Evolutionary conservation across 2,797 vertebrate genomes (phyloP), one percentile per base, ranked within the genome.

Genomic region (Catamblyrhynchus diadema): DNA sequence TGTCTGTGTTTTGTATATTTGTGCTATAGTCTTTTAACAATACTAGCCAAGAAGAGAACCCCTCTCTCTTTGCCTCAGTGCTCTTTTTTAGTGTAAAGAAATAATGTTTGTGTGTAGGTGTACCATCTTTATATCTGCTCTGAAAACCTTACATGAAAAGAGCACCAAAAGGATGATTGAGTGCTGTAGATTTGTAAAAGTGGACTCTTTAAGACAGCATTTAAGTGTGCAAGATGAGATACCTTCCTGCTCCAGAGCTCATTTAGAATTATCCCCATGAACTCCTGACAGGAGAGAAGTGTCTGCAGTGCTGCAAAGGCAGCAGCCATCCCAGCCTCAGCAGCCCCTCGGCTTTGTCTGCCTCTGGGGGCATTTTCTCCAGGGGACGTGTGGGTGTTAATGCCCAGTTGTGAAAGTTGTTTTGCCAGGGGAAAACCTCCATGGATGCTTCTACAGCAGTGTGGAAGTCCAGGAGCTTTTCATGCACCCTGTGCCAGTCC

Each of bases 141-240:
- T 72, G 47, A 90, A 92, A 78, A 75, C 22, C 51, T 72, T 48
- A 39, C 14, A n/a, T 51, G 72, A 64, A 79, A 84, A 96, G 75
- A 93, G 85, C 80, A 81, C 79, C 93, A 51, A 90, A 88, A 56
- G 70, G 10, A 83, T 56, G 47, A 88, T 94, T n/a, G 81, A 96
- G 70, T 93, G 79, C 66, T 70, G 80, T 60, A 71, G 44, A 53
- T 88, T 70, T 79, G 48, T 91, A 64, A 19, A 88, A 97, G 80
- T 79, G 87, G 70, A 69, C 59, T 91, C 85, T 59, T 82, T 84
- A 72, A 73, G 67, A n/a, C 22, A 69, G 42, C 45, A 30, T 91
- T 86, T 75, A 84, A 84, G 33, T 75, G 79, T 86, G 24, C 64
- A 45, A 60, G 79, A 81, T 67, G 72, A 91, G 88, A 91, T 86